Evolutionary conservation across 2,888 invertebrate species (phyloP).

Genomic region (Sinelater perroti): DNA sequence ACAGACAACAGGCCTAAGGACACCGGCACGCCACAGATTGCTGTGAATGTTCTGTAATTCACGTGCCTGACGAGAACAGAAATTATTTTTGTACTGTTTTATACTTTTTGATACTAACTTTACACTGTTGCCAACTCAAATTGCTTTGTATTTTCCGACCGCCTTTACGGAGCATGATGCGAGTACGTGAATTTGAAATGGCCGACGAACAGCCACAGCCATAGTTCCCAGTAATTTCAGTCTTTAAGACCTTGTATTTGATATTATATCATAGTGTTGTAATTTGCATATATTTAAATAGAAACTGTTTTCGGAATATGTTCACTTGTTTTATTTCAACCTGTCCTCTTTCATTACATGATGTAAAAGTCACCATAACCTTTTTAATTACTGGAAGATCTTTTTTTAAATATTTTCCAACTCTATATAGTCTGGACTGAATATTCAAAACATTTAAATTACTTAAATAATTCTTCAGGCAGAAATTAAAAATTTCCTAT

Average conservation of each 20-base stretch:
- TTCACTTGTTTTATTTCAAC: slow-evolving; percentile 1
- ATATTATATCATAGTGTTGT: slow-evolving; percentile 31
- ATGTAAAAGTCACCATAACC: too few relatives aligned
- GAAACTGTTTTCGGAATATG: slow-evolving; percentile 24
- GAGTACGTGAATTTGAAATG: slow-evolving; percentile 33
- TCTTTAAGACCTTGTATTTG: slow-evolving; percentile 30
- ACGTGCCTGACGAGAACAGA: slow-evolving; percentile 20
- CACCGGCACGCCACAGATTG: too few relatives aligned
- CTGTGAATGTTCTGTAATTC: slow-evolving; percentile 31
- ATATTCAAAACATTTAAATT: too few relatives aligned
- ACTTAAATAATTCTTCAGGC: too few relatives aligned
- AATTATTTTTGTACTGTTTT: slow-evolving; percentile 24
- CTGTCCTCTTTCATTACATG: too few relatives aligned
- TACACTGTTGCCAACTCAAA: slow-evolving; percentile 5
- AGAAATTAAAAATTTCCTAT: too few relatives aligned
- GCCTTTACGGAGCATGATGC: too few relatives aligned
- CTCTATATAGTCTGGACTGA: too few relatives aligned
- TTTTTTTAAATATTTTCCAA: too few relatives aligned
- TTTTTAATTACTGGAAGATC: too few relatives aligned
- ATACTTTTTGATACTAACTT: slow-evolving; percentile 25
- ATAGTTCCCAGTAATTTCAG: slow-evolving; percentile 10
- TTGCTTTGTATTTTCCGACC: too few relatives aligned
- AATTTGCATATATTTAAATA: slow-evolving; percentile 34
- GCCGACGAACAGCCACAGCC: slow-evolving; percentile 6
- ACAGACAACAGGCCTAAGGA: too few relatives aligned